These are phyloP conservation scores for Drosophila neocordata DNA, from an alignment of 1,140 invertebrate species.

Conservation along the genomic window DNA sequence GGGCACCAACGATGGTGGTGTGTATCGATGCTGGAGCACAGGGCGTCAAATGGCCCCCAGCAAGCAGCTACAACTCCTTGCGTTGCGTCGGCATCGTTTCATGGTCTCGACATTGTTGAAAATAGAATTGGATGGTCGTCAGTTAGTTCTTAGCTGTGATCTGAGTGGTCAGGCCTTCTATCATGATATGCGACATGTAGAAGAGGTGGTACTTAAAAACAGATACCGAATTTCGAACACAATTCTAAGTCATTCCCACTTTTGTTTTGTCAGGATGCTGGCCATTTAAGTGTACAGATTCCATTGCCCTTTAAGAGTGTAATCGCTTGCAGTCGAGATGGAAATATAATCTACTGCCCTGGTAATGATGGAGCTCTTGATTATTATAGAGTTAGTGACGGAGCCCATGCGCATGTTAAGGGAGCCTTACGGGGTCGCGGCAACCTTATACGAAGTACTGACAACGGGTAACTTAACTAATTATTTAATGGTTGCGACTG, in stretches of 20 bases:
- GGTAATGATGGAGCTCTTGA: conserved; percentile 70
- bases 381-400: conserved; percentile 62
- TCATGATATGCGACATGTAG: conserved; percentile 65
- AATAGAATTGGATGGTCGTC: conserved; percentile 40
- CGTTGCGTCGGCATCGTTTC: conserved; percentile 66
- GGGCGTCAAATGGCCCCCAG: conserved; percentile 32
- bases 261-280: conserved; percentile 48
- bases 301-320: conserved; percentile 77
- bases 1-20: conserved; percentile 65
- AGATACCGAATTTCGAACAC: neutral
- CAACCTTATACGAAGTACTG: conserved; percentile 65
- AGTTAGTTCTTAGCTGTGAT: conserved; percentile 71
- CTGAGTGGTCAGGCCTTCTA: conserved; percentile 73
- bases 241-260: neutral
- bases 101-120: conserved; percentile 63
- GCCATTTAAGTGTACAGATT: conserved; percentile 67
- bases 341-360: conserved; percentile 67
- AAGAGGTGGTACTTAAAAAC: conserved; percentile 50
- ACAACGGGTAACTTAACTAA: conserved; percentile 66
- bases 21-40: conserved; percentile 65
- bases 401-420: conserved; percentile 60
- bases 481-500: neutral
- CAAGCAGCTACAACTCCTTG: conserved; percentile 55
- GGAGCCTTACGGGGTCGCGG: conserved; percentile 68
- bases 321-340: conserved; percentile 66